A percentile compares a stretch with the other conserved stretches of the same genome.
These are phyloP conservation scores for Neuroscelio doddi DNA, from an alignment of 2,888 invertebrate genomes.

Conservation along the genomic window DNA sequence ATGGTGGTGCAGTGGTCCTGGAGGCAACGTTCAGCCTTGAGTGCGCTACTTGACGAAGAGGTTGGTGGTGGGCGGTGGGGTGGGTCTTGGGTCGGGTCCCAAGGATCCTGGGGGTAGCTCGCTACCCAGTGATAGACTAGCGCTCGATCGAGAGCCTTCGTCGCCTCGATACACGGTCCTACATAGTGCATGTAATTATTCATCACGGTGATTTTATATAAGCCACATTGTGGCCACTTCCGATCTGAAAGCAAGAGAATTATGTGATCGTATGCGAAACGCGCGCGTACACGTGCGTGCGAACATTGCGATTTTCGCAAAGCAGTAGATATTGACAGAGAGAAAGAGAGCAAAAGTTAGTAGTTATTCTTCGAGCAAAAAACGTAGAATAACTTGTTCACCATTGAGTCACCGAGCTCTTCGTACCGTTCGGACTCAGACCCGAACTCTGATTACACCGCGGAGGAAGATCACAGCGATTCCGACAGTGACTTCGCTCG, in stretches of 20 bases:
- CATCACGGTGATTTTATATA: background rate
- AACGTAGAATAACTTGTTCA: conserved; percentile 53
- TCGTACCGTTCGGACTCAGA: conserved; percentile 68
- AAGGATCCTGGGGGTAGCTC: conserved; percentile 55
- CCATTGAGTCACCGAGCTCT: conserved; percentile 70
- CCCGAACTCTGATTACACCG: conserved; percentile 55
- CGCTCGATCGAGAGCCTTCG: conserved; percentile 48
- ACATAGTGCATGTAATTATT: too few relatives aligned
- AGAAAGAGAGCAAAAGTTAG: too few relatives aligned
- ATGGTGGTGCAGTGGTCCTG: conserved; percentile 38
- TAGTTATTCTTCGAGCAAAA: conserved; percentile 23
- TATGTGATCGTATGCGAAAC: conserved; percentile 32
- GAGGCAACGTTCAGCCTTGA: conserved; percentile 54
- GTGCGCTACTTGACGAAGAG: conserved; percentile 43
- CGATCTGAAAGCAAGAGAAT: conserved; percentile 16
- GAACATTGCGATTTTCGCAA: too few relatives aligned
- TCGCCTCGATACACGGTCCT: conserved; percentile 31
- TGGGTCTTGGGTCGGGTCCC: conserved; percentile 51
- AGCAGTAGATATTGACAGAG: too few relatives aligned
- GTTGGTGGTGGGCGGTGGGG: conserved; percentile 41
- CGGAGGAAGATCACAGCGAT: conserved; percentile 51
- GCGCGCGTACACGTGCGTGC: conserved; percentile 39
- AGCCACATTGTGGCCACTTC: conserved; percentile 6
- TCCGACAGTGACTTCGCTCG: conserved; percentile 51
- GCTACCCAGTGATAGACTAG: conserved; percentile 46